Percentiles rank a stretch among this genome's conserved stretches.
phyloP scores from a whole-genome alignment of 37 sponge, comb jelly and placozoan genomes.

The Bolinopsis microptera region DNA sequence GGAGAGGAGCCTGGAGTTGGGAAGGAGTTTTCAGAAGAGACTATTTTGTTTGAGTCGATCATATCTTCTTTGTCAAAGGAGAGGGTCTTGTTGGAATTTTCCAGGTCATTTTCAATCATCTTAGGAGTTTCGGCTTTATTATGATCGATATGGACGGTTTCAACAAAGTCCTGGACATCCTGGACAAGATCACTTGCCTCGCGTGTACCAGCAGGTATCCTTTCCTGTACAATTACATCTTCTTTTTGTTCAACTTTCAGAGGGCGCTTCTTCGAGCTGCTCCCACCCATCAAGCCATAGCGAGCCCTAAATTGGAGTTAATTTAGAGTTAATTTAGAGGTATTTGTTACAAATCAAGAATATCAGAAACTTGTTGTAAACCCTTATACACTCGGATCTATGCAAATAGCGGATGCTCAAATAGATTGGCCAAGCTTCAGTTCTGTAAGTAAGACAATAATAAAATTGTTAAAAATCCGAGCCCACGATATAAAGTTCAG shows the following conservation, averaged over 20 bases:
- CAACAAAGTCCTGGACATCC: neutral
- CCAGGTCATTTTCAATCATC: neutral
- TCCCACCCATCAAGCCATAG: slow-evolving; percentile 44
- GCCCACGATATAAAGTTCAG: no score
- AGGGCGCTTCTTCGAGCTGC: neutral
- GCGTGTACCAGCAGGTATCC: neutral
- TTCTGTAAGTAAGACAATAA: no score
- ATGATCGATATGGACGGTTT: neutral
- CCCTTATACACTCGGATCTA: no score
- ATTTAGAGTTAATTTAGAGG: no score
- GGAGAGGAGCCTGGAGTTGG: neutral
- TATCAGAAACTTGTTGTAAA: no score
- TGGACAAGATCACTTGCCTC: neutral
- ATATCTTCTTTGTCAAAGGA: neutral
- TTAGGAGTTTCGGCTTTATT: neutral
- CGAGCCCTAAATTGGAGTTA: no score
- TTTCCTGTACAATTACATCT: neutral
- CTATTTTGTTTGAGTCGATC: neutral
- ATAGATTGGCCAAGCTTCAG: no score
- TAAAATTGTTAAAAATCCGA: no score
- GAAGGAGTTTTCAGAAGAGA: neutral
- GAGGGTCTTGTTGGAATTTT: neutral
- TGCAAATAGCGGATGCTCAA: no score
- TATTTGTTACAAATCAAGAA: no score
- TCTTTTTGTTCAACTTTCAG: neutral